Percentiles rank a stretch among this genome's conserved stretches.
phyloP scores from a whole-genome alignment of 2,888 invertebrate species.

The Apamea epomidion region DNA sequence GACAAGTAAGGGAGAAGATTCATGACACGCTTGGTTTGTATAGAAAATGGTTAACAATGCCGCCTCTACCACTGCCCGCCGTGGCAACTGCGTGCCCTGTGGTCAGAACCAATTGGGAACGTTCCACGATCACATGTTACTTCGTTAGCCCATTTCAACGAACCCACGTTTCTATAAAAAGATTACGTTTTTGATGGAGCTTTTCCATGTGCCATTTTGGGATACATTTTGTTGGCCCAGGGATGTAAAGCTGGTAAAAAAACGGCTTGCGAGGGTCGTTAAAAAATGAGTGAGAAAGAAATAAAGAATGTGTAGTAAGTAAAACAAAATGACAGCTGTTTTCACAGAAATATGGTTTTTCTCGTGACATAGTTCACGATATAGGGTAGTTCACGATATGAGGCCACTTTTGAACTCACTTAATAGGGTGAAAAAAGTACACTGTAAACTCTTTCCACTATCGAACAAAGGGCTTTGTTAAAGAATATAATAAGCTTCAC shows the following conservation, averaged over 20 bases:
- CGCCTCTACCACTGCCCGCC: background rate
- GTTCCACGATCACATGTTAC: slow-evolving; percentile 31
- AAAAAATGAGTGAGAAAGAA: slow-evolving; percentile 6
- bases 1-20: background rate
- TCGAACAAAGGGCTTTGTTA: background rate
- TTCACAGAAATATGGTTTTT: background rate
- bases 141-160: slow-evolving; percentile 44
- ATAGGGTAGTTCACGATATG: background rate
- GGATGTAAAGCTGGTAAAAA: slow-evolving; percentile 11
- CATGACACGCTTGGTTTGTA: background rate
- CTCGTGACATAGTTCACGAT: background rate
- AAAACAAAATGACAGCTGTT: background rate
- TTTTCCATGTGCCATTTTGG: slow-evolving; percentile 35
- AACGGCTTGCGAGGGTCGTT: slow-evolving; percentile 15
- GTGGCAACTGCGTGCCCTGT: background rate
- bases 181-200: slow-evolving; percentile 27
- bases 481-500: slow-evolving; percentile 6
- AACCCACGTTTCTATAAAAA: slow-evolving; percentile 33
- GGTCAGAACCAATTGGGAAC: slow-evolving; percentile 23
- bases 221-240: slow-evolving; percentile 26
- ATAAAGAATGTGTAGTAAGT: slow-evolving; percentile 2
- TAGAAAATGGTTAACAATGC: background rate
- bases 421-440: background rate
- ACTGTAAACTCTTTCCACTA: background rate
- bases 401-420: background rate